Evolutionary conservation across 2,888 invertebrate genomes (phyloP), one percentile per base, ranked within the genome.

Genomic region (Lordiphosa fenestrarum): DNA sequence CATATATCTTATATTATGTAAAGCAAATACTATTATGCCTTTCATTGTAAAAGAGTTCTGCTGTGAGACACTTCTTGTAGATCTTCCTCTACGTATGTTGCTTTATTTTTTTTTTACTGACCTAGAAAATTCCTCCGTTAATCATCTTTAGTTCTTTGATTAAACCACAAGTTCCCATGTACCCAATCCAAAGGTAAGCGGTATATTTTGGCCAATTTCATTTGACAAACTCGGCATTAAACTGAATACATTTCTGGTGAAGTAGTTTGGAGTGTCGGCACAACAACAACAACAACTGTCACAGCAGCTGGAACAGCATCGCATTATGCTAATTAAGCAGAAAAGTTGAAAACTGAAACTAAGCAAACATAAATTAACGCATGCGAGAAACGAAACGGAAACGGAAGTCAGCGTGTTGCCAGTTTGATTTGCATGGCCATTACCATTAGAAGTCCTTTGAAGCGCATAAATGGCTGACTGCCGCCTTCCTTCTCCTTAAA

Each of bases 341-440:
- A 42, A 62, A 56, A 66, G 53, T 50, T 53, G 58, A 35, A 33
- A 47, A 53, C 57, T 51, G 48, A 65, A 58, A 57, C 57, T 57
- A 63, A 66, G 63, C 62, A 68, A 68, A 71, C 65, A 80, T 68
- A 68, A 78, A 71, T 69, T 66, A 68, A 62, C 61, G 66, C 76
- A 59, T 66, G 67, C 71, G 23, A 13, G 40, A 23, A 37, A 42
- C 23, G 49, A 6, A 13, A 30, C 73, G 77, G 67, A 81, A 78
- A 38, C 70, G 80, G 82, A 82, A 63, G 66, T 49, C 66, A 60
- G 67, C 64, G 73, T 80, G 83, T 69, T 69, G 64, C 77, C 76
- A 73, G 80, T 83, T 78, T 78, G 83, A 80, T 83, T 83, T 73
- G 81, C 73, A 55, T 63, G 51, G 55, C 39, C 60, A 65, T 52